These are phyloP conservation scores for Kuschelorhynchus macadamiae DNA, from an alignment of 2,888 invertebrate species.

Conservation along the genomic window DNA sequence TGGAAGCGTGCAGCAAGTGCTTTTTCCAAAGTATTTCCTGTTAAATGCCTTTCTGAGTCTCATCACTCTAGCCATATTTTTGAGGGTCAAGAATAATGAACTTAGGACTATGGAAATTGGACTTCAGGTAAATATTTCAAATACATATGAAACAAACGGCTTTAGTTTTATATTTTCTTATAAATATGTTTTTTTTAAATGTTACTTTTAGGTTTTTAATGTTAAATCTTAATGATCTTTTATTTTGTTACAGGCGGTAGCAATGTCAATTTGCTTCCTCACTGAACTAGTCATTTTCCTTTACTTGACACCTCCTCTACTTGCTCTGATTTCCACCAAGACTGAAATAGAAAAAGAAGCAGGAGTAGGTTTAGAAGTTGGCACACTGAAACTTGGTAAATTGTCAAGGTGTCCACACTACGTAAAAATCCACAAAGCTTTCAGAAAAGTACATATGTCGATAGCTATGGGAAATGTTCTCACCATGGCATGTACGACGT, in stretches of 20 bases:
- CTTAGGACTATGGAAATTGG: constrained; percentile 70
- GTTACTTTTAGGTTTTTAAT: no score
- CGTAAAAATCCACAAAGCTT: constrained; percentile 79
- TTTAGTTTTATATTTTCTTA: no score
- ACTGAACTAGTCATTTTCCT: constrained; percentile 84
- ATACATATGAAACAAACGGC: not conserved
- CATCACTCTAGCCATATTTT: constrained; percentile 79
- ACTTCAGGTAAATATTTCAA: constrained; percentile 68
- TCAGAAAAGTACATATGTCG: constrained; percentile 82
- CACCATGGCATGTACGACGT: constrained; percentile 76
- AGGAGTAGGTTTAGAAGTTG: constrained; percentile 85
- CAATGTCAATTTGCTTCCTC: constrained; percentile 77
- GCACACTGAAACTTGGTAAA: constrained; percentile 79
- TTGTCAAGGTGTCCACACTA: constrained; percentile 86
- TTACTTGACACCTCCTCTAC: constrained; percentile 81
- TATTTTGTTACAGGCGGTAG: constrained; percentile 74
- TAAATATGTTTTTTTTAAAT: no score
- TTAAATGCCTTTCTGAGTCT: constrained; percentile 83
- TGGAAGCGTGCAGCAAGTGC: constrained; percentile 87
- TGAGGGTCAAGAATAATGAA: constrained; percentile 73
- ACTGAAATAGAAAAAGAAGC: constrained; percentile 81
- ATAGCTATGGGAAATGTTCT: constrained; percentile 87
- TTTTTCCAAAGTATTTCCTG: constrained; percentile 90
- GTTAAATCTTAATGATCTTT: constrained; percentile 16
- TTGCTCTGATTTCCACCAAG: constrained; percentile 81